Base-by-base conservation (phyloP, 23 tunicate genomes). In the Phallusia fumigata region DNA sequence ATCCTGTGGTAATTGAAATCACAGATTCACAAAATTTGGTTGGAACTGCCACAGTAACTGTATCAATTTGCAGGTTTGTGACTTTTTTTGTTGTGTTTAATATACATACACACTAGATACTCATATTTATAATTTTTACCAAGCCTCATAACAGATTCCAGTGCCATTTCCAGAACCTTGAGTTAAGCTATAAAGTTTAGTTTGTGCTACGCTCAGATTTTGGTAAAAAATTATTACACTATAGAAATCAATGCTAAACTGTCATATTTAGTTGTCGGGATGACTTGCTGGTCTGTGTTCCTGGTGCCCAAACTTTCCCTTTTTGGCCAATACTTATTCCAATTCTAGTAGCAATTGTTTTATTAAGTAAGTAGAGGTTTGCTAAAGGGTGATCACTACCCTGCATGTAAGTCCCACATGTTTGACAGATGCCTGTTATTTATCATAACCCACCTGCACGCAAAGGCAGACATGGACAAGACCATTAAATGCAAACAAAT, bases 321-420 rank as follows among this genome's bases (percentile, higher is more conserved):
- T 36, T 65, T 40, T 65, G 85, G 85, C 33, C 31, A 77, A n/a
- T 44, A 31, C 6, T 58, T 58, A 58, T 58, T 1, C 69, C 69
- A 8, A 58, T 58, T 24, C 28, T 58, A 24, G 26, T 58, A 16
- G 26, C 28, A 58, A 22, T 58, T 58, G 3, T 58, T 22, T 58
- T 58, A 24, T 58, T 58, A 58, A 58, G 69, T 58, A 58, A 58
- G 69, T 58, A 21, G 28, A 21, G 69, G 13, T 24, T 24, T 58
- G 69, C 13, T 58, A 6, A 21, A 24, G 28, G 69, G 69, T 58
- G 69, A 13, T 16, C 69, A 58, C 16, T 58, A 58, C 16, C 1
- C 69, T 58, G 69, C 69, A 58, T 58, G 69, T 58, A 21, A 40
- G 47, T 58, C 3, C 26, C 69, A 58, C 69, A 58, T 58, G 69